Evolutionary conservation across 2,797 vertebrate genomes (phyloP).

Genomic region (Alosa sapidissima): DNA sequence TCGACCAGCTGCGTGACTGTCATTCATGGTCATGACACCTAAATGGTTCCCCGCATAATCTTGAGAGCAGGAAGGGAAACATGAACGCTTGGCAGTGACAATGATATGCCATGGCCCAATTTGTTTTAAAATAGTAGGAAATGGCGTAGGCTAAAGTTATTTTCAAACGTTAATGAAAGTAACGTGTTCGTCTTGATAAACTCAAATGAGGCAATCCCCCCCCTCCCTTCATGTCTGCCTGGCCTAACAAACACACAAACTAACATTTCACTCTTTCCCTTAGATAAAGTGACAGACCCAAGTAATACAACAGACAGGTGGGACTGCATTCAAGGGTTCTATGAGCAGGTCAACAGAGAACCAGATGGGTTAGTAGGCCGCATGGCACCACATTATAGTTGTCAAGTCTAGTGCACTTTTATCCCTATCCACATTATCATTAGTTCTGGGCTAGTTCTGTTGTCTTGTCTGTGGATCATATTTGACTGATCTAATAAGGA

Average conservation of each 20-base stretch:
- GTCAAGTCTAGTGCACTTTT: no score
- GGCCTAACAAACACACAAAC: not conserved
- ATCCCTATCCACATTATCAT: no score
- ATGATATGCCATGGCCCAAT: not conserved
- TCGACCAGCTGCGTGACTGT: conserved; percentile 8
- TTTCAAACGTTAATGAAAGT: conserved; percentile 4
- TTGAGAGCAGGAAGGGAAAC: not conserved
- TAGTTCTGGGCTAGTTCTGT: not conserved
- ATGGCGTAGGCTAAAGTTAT: not conserved
- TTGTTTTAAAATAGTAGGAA: not conserved
- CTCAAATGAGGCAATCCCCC: not conserved
- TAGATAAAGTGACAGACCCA: conserved; percentile 86
- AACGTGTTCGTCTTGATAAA: not conserved
- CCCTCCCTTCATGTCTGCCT: not conserved
- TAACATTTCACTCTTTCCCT: not conserved
- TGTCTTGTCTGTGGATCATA: not conserved
- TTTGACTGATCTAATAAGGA: not conserved
- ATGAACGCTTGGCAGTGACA: not conserved
- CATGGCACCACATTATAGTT: no score
- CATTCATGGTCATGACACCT: conserved; percentile 11
- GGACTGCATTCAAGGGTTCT: conserved; percentile 85
- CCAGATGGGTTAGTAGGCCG: conserved; percentile 72
- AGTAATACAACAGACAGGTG: conserved; percentile 76
- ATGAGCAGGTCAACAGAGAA: conserved; percentile 77
- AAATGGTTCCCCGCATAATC: not conserved